Percentiles rank a stretch among this genome's conserved stretches.
Conservation (phyloP, 2,113 vertebrate genomes). For the Hirundichthys speculiger region DNA sequence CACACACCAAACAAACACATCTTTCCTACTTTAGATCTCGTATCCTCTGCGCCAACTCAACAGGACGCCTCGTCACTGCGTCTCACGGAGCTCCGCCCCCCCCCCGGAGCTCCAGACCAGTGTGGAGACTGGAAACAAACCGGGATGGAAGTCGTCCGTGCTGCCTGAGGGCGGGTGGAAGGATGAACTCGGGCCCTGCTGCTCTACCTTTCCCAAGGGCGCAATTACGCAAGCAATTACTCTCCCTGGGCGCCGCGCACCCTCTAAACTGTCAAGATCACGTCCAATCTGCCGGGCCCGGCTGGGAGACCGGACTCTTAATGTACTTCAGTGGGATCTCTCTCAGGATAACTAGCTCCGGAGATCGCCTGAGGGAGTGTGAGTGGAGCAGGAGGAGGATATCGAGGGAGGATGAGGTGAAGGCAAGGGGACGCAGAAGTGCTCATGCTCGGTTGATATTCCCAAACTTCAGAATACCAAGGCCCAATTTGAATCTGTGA, state of each 20-base stretch:
- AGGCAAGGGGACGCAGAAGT: conserved; percentile 20
- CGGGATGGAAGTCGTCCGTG: conserved; percentile 34
- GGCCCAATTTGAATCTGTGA: too few relatives aligned
- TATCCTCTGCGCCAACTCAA: conserved; percentile 21
- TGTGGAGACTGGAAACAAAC: conserved; percentile 21
- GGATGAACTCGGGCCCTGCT: conserved; percentile 44
- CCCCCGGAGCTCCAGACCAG: conserved; percentile 42
- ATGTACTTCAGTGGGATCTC: conserved; percentile 53
- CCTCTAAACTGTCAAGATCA: conserved; percentile 66
- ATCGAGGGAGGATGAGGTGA: conserved; percentile 37
- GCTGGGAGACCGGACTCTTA: conserved; percentile 58
- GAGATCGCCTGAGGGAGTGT: conserved; percentile 47
- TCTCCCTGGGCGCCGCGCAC: conserved; percentile 48
- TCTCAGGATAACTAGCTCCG: conserved; percentile 55
- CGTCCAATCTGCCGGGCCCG: conserved; percentile 59
- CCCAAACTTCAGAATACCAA: too few relatives aligned
- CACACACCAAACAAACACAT: background rate
- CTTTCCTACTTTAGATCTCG: conserved; percentile 8
- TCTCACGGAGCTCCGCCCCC: conserved; percentile 38
- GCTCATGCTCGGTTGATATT: conserved; percentile 39
- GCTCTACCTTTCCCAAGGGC: conserved; percentile 68
- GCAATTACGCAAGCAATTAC: conserved; percentile 78
- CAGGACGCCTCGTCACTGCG: conserved; percentile 42
- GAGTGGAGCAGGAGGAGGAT: conserved; percentile 29
- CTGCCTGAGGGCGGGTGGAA: conserved; percentile 50